These are phyloP conservation scores for Geopemphigus sp. DNA, from an alignment of 1,140 invertebrate genomes.

Conservation along the genomic window DNA sequence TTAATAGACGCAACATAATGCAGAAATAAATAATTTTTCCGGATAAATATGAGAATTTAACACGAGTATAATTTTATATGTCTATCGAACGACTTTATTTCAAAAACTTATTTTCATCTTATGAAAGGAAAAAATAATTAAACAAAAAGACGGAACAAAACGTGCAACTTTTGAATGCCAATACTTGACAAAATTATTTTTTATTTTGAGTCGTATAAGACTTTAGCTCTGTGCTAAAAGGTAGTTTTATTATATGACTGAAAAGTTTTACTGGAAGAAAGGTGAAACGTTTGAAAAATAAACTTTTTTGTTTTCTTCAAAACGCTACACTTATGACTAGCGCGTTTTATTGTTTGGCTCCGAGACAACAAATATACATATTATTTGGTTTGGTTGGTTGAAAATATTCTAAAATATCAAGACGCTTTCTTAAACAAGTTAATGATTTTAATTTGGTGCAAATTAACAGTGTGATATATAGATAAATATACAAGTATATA, in stretches of 20 bases:
- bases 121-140: neutral
- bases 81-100: neutral
- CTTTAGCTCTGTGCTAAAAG: neutral
- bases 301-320: too few relatives aligned
- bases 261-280: neutral
- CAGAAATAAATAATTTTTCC: neutral
- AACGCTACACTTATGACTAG: too few relatives aligned
- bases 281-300: neutral
- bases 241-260: neutral
- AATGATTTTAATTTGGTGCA: too few relatives aligned
- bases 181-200: conserved; percentile 7
- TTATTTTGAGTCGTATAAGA: neutral
- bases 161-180: neutral
- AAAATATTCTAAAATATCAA: too few relatives aligned
- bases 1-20: too few relatives aligned
- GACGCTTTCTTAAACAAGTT: too few relatives aligned
- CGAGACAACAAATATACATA: too few relatives aligned
- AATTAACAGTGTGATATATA: too few relatives aligned
- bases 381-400: too few relatives aligned
- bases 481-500: too few relatives aligned
- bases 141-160: neutral
- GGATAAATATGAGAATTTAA: neutral
- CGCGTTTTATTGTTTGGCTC: too few relatives aligned
- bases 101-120: neutral
- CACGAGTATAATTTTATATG: neutral